These are phyloP conservation scores for Onychomys torridus DNA, from an alignment of 2,797 vertebrate species.

Conservation along the genomic window DNA sequence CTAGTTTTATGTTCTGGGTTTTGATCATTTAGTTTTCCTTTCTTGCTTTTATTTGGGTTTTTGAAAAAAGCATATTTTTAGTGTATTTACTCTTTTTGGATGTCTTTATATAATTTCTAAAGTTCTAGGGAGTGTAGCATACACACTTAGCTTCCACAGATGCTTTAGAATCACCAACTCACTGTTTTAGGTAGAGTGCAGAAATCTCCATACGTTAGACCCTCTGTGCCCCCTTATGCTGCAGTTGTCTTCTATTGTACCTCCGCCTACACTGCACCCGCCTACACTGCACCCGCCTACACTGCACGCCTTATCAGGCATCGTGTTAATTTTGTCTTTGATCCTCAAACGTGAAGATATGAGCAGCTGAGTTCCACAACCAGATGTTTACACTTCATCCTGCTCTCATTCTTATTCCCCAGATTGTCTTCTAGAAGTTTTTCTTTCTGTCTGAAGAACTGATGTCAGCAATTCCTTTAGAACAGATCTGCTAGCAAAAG, in stretches of 20 bases:
- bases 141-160: not conserved
- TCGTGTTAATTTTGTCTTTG: slow-evolving; percentile 15
- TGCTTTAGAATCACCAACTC: not conserved
- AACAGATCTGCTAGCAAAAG: not conserved
- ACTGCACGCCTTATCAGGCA: not conserved
- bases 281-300: too few relatives aligned
- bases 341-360: slow-evolving; percentile 14
- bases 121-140: not conserved
- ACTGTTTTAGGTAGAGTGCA: not conserved
- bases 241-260: not conserved
- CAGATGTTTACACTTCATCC: not conserved
- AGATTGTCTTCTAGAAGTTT: not conserved
- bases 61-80: not conserved
- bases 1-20: not conserved
- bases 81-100: not conserved
- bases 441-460: not conserved
- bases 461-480: slow-evolving; percentile 5
- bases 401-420: not conserved
- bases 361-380: not conserved
- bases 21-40: not conserved
- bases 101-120: slow-evolving; percentile 8
- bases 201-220: not conserved
- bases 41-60: slow-evolving; percentile 27
- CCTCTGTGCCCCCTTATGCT: not conserved
- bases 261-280: not conserved